phyloP scores from a whole-genome alignment of 2,113 vertebrate genomes.

The Eolophus roseicapilla region DNA sequence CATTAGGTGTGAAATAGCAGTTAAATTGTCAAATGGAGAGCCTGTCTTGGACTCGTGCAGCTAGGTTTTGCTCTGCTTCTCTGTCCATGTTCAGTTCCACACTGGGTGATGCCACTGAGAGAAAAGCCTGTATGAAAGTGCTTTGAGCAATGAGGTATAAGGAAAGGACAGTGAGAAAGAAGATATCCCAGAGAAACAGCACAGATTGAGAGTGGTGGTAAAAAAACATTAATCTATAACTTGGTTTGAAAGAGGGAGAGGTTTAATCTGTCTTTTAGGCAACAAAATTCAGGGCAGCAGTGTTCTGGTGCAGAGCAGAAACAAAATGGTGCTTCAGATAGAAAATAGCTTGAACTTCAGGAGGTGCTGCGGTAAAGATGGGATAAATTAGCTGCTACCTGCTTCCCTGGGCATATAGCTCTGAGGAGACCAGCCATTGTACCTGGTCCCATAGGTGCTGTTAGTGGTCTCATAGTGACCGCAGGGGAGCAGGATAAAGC shows the following conservation, averaged over 20 bases:
- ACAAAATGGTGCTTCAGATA: not conserved
- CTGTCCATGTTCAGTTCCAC: accelerated
- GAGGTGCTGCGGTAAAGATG: not conserved
- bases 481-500: not conserved
- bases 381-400: not conserved
- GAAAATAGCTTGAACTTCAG: not conserved
- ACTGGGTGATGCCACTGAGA: not conserved
- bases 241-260: not conserved
- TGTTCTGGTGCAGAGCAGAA: not conserved
- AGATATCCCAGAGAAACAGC: not conserved
- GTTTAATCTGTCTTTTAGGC: not conserved
- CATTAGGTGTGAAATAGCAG: not conserved
- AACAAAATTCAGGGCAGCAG: not conserved
- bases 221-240: not conserved
- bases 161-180: not conserved
- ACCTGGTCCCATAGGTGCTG: not conserved
- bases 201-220: no score
- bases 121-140: not conserved
- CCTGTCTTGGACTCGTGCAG: not conserved
- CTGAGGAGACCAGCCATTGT: not conserved
- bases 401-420: not conserved
- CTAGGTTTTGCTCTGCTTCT: not conserved
- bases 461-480: not conserved
- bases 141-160: not conserved
- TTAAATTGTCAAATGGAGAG: not conserved